Conservation (phyloP, 1,140 invertebrate genomes). For the Oedothorax gibbosus region DNA sequence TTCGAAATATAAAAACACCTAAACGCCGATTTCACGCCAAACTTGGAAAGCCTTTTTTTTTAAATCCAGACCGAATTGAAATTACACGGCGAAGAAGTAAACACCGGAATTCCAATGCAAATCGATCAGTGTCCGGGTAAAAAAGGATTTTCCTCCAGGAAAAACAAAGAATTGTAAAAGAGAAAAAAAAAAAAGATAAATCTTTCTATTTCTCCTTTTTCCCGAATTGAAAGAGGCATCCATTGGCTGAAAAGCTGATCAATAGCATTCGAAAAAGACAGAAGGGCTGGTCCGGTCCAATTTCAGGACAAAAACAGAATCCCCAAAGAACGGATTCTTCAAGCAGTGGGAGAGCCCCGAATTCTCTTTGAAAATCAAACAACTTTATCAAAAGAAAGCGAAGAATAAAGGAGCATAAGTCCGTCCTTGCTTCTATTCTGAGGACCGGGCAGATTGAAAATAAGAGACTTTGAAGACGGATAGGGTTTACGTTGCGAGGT, state of each 20-base stretch:
- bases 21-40: no score
- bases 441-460: conserved; percentile 53
- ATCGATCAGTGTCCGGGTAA: conserved; percentile 48
- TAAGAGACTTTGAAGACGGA: conserved; percentile 45
- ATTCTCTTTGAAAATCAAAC: conserved; percentile 57
- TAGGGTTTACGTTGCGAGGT: conserved; percentile 52
- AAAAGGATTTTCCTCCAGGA: background rate
- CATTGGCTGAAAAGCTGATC: conserved; percentile 55
- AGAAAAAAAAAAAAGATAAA: conserved; percentile 16
- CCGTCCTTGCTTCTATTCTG: no score
- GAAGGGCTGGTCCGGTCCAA: conserved; percentile 45
- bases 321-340: conserved; percentile 45
- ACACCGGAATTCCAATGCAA: conserved; percentile 58
- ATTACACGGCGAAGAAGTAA: conserved; percentile 52
- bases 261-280: conserved; percentile 50
- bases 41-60: background rate
- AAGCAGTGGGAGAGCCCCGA: conserved; percentile 2
- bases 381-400: conserved; percentile 58
- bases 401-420: background rate
- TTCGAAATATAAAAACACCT: no score
- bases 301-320: conserved; percentile 10
- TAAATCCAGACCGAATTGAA: conserved; percentile 43
- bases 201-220: conserved; percentile 8
- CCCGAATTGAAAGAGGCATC: conserved; percentile 44
- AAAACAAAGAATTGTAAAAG: background rate